A percentile compares a stretch with the other conserved stretches of the same genome.
Conservation (phyloP, 2,113 vertebrate genomes). For the Brachirus orientalis region DNA sequence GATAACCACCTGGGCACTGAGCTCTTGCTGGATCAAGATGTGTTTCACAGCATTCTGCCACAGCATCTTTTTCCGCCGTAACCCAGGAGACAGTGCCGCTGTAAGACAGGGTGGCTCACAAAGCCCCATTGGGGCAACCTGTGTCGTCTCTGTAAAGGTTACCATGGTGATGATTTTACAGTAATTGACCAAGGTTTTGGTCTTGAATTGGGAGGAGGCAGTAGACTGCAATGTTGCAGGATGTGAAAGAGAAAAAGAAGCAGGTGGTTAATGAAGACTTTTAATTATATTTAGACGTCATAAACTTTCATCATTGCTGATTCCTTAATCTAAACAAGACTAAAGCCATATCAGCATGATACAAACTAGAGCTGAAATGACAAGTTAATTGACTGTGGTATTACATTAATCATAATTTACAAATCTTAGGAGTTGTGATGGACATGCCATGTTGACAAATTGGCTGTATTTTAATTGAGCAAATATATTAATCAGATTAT, state of each 20-base stretch:
- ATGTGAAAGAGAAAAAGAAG: not conserved
- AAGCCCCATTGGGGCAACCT: constrained; percentile 57
- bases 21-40: constrained; percentile 76
- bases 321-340: no score
- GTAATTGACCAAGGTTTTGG: constrained; percentile 29
- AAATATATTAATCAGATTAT: no score
- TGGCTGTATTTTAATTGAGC: no score
- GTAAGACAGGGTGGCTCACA: constrained; percentile 45
- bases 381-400: not conserved
- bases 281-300: no score
- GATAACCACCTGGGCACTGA: constrained; percentile 64
- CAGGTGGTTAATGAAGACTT: not conserved
- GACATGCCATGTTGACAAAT: no score
- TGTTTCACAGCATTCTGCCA: constrained; percentile 82
- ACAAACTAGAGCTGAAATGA: not conserved
- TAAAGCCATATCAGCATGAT: no score
- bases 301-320: no score
- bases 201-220: constrained; percentile 44
- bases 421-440: no score
- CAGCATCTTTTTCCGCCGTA: constrained; percentile 77
- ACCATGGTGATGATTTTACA: constrained; percentile 62
- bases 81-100: constrained; percentile 64
- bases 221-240: constrained; percentile 7
- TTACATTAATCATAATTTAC: no score
- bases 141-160: constrained; percentile 66